These are phyloP conservation scores for Alcedo quadribrachys DNA, from an alignment of 2,797 vertebrate genomes.

Conservation along the genomic window DNA sequence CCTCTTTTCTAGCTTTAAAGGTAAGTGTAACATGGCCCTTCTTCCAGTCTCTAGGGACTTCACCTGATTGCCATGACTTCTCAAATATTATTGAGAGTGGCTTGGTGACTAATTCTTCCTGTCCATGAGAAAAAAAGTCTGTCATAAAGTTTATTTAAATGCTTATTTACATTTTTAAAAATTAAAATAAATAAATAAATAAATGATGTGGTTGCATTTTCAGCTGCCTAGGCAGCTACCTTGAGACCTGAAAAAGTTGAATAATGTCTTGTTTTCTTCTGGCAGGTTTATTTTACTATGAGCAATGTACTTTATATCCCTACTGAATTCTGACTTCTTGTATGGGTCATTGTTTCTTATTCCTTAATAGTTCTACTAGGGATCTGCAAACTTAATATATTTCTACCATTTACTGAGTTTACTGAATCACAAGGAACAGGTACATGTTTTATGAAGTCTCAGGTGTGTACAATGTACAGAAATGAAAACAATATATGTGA, in stretches of 20 bases:
- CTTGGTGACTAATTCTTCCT: neutral
- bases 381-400: constrained; percentile 34
- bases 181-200: neutral
- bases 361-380: constrained; percentile 2
- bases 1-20: too few species aligned
- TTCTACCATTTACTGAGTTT: constrained; percentile 40
- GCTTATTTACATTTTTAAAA: neutral
- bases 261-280: neutral
- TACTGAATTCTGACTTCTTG: constrained; percentile 30
- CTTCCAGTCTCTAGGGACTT: too few species aligned
- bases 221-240: neutral
- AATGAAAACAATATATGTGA: constrained; percentile 20
- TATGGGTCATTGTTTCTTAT: constrained; percentile 4
- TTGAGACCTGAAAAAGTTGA: neutral
- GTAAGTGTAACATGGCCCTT: too few species aligned
- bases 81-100: too few species aligned
- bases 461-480: neutral
- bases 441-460: constrained; percentile 35
- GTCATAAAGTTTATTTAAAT: neutral
- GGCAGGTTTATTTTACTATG: constrained; percentile 5
- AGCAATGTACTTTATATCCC: constrained; percentile 26
- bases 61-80: too few species aligned
- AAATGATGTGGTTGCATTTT: neutral
- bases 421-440: neutral
- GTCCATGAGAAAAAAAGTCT: neutral